These are phyloP conservation scores for Pterostichus niger DNA, from an alignment of 2,888 invertebrate genomes.

Conservation along the genomic window DNA sequence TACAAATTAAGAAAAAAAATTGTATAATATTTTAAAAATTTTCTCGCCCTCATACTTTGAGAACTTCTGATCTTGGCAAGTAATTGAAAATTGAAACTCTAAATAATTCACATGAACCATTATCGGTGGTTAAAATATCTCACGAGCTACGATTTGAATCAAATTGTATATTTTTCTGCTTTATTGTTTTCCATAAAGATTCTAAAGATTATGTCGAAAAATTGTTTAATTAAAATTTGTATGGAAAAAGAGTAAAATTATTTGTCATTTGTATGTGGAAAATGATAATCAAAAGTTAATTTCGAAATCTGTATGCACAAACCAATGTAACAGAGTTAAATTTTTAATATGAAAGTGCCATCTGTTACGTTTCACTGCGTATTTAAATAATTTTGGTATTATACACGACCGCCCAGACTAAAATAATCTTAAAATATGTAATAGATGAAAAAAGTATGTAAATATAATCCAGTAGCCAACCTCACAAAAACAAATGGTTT, in stretches of 20 bases:
- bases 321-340: slow-evolving; percentile 17
- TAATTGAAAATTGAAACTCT: no score
- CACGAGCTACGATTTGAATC: no score
- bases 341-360: slow-evolving; percentile 43
- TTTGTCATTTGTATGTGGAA: background rate
- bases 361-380: slow-evolving; percentile 1
- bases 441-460: slow-evolving; percentile 51
- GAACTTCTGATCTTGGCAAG: no score
- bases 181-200: no score
- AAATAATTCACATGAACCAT: no score
- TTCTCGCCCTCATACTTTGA: no score
- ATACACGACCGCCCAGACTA: slow-evolving; percentile 17
- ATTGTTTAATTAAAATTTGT: no score
- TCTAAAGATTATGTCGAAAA: no score
- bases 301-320: slow-evolving; percentile 20
- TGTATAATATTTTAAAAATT: no score
- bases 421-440: slow-evolving; percentile 58
- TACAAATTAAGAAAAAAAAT: no score
- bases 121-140: no score
- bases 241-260: background rate
- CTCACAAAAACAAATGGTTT: slow-evolving; percentile 28
- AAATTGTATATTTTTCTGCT: no score
- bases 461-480: slow-evolving; percentile 46
- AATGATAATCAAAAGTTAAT: slow-evolving; percentile 30
- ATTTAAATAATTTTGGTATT: slow-evolving; percentile 54